Percentiles rank a stretch among this genome's conserved stretches.
phyloP scores from a whole-genome alignment of 2,113 vertebrate genomes.

The Ceyx cyanopectus region DNA sequence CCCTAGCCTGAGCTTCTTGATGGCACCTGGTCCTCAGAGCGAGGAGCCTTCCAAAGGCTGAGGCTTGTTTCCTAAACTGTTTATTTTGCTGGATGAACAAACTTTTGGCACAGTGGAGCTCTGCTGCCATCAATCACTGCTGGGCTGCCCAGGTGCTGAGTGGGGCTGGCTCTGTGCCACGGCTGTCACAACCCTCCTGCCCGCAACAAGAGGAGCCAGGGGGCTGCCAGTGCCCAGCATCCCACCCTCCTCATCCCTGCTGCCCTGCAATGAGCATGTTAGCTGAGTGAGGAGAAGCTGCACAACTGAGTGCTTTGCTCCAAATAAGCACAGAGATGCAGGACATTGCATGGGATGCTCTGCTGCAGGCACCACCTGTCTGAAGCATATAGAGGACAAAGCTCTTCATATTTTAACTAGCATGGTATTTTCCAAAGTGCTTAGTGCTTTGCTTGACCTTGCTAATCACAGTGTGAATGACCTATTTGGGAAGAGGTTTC shows the following conservation, averaged over 20 bases:
- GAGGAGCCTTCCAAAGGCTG: neutral
- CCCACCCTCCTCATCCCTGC: neutral
- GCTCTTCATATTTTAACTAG: accelerated
- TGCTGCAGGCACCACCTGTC: neutral
- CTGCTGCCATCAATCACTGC: neutral
- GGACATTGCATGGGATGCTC: neutral
- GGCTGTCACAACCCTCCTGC: neutral
- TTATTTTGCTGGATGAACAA: conserved; percentile 21
- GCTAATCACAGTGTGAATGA: neutral
- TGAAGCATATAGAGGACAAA: neutral
- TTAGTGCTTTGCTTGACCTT: neutral
- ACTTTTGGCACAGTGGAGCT: neutral
- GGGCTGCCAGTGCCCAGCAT: neutral
- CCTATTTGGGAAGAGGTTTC: neutral
- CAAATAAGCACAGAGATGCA: neutral
- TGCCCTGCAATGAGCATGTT: neutral
- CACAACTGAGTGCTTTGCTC: neutral
- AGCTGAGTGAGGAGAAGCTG: neutral
- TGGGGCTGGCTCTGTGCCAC: neutral
- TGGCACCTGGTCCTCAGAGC: neutral
- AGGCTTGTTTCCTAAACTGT: neutral
- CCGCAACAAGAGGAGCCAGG: neutral
- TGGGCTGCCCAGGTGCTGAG: neutral
- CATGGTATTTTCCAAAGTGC: neutral
- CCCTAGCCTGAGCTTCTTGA: neutral